These are phyloP conservation scores for Myrmecophaga tridactyla DNA, from an alignment of 2,113 vertebrate genomes.

Conservation along the genomic window DNA sequence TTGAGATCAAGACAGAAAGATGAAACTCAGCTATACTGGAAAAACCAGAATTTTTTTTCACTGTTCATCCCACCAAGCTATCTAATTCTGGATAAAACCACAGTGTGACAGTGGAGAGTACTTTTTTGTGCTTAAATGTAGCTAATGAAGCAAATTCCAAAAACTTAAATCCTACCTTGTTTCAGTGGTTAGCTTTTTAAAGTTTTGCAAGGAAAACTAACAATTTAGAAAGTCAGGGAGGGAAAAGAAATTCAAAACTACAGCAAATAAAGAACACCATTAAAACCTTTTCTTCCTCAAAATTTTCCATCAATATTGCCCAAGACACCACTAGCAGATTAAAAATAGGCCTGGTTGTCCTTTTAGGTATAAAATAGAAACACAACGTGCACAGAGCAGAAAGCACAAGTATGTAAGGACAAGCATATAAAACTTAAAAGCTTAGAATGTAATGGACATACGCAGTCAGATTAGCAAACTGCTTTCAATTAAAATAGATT, in stretches of 20 bases:
- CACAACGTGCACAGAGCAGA: constrained; percentile 45
- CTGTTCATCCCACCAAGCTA: background rate
- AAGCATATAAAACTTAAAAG: constrained; percentile 70
- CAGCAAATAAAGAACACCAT: constrained; percentile 38
- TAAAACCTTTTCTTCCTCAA: constrained; percentile 49
- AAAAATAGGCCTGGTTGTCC: constrained; percentile 45
- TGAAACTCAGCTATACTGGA: background rate
- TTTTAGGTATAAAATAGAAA: constrained; percentile 62
- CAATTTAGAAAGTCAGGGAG: constrained; percentile 53
- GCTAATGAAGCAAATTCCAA: constrained; percentile 43
- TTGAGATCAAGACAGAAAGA: constrained; percentile 24
- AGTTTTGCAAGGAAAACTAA: constrained; percentile 58
- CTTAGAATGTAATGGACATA: constrained; percentile 61
- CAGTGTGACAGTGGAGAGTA: background rate
- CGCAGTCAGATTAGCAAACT: constrained; percentile 73
- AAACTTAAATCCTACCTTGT: constrained; percentile 57
- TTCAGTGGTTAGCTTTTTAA: constrained; percentile 43
- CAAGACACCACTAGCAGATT: constrained; percentile 55
- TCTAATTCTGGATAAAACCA: constrained; percentile 20
- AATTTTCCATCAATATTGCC: constrained; percentile 48
- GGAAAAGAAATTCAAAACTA: constrained; percentile 56
- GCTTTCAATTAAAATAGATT: constrained; percentile 72
- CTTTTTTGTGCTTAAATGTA: constrained; percentile 53
- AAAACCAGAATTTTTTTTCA: constrained; percentile 34
- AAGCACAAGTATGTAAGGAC: constrained; percentile 54